Percentiles rank a stretch among this genome's conserved stretches.
Evolutionary conservation across 2,113 vertebrate genomes (phyloP).

Genomic region (Bubo bubo): DNA sequence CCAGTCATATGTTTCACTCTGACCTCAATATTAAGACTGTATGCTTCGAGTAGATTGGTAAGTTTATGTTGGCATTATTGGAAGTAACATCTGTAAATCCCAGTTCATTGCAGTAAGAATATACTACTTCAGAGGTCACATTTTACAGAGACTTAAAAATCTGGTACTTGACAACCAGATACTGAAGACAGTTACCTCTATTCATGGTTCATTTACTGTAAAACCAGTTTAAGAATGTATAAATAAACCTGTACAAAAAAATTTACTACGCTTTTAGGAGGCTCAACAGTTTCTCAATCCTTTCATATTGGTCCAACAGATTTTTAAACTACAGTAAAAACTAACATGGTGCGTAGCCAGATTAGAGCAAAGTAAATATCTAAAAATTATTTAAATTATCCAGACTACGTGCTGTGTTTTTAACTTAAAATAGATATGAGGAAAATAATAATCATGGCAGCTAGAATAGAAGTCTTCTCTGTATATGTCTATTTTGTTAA

Average conservation of each 20-base stretch:
- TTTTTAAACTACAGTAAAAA: background rate
- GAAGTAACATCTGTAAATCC: conserved; percentile 36
- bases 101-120: conserved; percentile 2
- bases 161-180: background rate
- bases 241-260: background rate
- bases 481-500: background rate
- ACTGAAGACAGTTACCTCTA: conserved; percentile 21
- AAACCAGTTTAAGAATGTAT: conserved; percentile 26
- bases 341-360: background rate
- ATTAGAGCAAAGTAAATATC: background rate
- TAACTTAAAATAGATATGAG: background rate
- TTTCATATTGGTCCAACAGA: background rate
- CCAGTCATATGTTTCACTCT: background rate
- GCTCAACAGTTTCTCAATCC: background rate
- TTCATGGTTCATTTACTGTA: conserved; percentile 42
- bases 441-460: background rate
- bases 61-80: conserved; percentile 7
- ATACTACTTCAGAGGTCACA: background rate
- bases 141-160: conserved; percentile 44
- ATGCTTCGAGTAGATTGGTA: background rate
- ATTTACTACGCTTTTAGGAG: background rate
- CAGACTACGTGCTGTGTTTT: background rate
- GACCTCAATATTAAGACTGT: background rate
- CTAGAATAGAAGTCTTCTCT: background rate
- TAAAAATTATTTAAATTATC: background rate